Conservation (phyloP, 1,140 invertebrate species). For the Ganaspis sp. region DNA sequence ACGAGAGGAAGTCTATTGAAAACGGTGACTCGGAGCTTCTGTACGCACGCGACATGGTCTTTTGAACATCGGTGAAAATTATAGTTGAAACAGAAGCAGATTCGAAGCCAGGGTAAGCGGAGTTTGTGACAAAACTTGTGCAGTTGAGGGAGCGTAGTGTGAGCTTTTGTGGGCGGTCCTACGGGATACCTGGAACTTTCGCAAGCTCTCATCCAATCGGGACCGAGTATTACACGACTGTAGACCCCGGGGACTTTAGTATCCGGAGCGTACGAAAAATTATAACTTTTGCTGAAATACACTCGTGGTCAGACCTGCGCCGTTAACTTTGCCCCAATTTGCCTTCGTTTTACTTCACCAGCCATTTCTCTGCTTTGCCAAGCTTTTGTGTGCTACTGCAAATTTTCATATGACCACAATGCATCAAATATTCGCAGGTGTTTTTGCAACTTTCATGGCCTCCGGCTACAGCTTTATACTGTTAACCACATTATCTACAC, state of each 20-base stretch:
- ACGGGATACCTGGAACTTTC: conserved; percentile 70
- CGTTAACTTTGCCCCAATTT: conserved; percentile 60
- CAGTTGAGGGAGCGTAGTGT: conserved; percentile 41
- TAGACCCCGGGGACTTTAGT: conserved; percentile 41
- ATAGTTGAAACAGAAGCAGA: conserved; percentile 35
- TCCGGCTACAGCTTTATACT: too few relatives aligned
- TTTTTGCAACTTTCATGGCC: background rate
- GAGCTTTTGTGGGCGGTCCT: conserved; percentile 64
- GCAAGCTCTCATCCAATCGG: conserved; percentile 70
- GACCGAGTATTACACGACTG: conserved; percentile 36
- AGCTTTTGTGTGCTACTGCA: conserved; percentile 1
- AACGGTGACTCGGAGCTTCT: conserved; percentile 19
- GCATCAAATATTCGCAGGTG: background rate
- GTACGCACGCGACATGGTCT: conserved; percentile 28
- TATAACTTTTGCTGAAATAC: conserved; percentile 60
- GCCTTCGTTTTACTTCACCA: conserved; percentile 29
- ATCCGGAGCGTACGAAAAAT: conserved; percentile 54
- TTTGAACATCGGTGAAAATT: conserved; percentile 28
- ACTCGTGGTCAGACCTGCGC: conserved; percentile 51
- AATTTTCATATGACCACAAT: background rate
- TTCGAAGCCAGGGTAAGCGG: conserved; percentile 35
- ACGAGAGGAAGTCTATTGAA: conserved; percentile 29
- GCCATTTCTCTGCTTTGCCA: conserved; percentile 13
- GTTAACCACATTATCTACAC: background rate
- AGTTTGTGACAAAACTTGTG: conserved; percentile 69